Conservation (phyloP, 35 echinoderm and acorn worm species). For the Lytechinus variegatus region DNA sequence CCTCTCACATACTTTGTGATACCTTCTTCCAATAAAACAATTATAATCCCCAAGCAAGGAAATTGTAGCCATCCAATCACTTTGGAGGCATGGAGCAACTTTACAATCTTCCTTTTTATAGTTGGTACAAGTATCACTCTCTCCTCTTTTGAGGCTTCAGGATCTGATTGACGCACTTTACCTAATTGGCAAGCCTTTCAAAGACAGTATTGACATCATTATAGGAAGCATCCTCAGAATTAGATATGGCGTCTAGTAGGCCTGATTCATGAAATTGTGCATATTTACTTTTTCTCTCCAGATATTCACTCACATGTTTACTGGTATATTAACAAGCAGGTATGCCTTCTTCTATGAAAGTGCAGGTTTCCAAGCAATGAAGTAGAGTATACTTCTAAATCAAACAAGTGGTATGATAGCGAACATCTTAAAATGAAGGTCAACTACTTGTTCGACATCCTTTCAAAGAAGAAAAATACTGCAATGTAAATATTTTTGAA, state of each 20-base stretch:
- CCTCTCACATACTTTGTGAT: not conserved
- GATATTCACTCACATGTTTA: too few species aligned
- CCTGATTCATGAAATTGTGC: not conserved
- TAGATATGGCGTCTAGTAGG: not conserved
- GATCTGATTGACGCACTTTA: not conserved
- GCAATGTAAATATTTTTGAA: too few species aligned
- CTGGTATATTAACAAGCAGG: not conserved
- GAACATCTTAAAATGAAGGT: too few species aligned
- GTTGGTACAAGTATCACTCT: not conserved
- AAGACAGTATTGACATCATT: not conserved
- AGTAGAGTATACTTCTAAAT: too few species aligned
- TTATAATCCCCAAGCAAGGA: not conserved
- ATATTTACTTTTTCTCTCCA: too few species aligned
- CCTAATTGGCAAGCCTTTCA: not conserved
- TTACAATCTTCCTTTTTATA: not conserved
- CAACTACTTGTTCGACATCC: too few species aligned
- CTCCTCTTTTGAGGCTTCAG: not conserved
- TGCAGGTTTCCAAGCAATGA: not conserved
- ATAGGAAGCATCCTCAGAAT: not conserved
- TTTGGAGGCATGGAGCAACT: not conserved
- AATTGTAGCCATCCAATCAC: not conserved
- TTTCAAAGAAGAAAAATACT: too few species aligned
- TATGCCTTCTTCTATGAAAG: not conserved
- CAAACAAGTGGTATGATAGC: too few species aligned
- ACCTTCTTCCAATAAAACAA: not conserved